phyloP scores from a whole-genome alignment of 2,888 invertebrate species.

The Hirtodrosophila histrioides region DNA sequence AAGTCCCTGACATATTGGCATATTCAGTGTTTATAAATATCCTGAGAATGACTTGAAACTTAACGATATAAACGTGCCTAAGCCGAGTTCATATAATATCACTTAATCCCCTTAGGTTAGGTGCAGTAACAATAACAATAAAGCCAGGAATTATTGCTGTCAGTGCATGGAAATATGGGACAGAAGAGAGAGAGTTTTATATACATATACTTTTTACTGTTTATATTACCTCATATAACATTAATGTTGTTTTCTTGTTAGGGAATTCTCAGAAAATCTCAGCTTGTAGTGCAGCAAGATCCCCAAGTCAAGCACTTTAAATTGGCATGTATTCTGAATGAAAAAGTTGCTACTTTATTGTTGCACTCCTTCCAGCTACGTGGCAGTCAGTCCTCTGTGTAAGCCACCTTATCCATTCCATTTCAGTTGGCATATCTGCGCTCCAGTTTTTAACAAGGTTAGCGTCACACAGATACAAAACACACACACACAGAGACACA shows the following conservation, averaged over 20 bases:
- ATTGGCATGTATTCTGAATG: constrained; percentile 13
- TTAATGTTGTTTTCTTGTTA: constrained; percentile 52
- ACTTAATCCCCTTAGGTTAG: constrained; percentile 8
- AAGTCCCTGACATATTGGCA: too few relatives aligned
- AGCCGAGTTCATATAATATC: neutral
- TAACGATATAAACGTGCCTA: constrained; percentile 19
- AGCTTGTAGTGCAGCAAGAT: constrained; percentile 8
- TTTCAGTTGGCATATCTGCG: constrained; percentile 55
- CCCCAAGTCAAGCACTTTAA: constrained; percentile 22
- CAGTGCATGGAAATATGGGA: constrained; percentile 21
- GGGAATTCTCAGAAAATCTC: constrained; percentile 31
- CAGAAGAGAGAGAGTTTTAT: constrained; percentile 1
- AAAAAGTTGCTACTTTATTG: constrained; percentile 34
- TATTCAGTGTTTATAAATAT: neutral
- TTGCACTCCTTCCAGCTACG: constrained; percentile 8
- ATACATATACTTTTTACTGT: constrained; percentile 21
- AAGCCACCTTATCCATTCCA: constrained; percentile 31
- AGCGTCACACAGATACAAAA: constrained; percentile 30
- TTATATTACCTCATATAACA: constrained; percentile 29
- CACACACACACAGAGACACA: constrained; percentile 21
- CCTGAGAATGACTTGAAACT: neutral
- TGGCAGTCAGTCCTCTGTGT: neutral
- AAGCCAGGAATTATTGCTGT: constrained; percentile 35
- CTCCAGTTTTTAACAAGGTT: constrained; percentile 77
- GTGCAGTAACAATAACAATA: constrained; percentile 3